Base-by-base conservation (phyloP, 2,113 vertebrate genomes). In the Asarcornis scutulata region DNA sequence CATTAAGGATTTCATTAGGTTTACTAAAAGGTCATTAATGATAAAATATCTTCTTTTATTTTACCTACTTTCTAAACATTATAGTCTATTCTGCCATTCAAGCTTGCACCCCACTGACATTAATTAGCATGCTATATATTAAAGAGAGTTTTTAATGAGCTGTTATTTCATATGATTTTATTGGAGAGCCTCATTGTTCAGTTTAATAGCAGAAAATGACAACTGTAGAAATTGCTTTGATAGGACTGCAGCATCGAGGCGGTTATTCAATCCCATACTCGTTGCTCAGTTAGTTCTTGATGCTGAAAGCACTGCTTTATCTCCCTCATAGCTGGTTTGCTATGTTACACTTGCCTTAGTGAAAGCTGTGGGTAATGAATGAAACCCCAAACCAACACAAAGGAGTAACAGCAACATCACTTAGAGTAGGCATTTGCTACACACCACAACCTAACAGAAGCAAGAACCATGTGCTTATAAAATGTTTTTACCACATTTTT, bases 91-190 rank as follows among this genome's bases (percentile, higher is more conserved):
- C 93, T 95, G 97, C 96, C 97, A 97, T 96, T 97, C 96, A 97
- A 97, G 96, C 96, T 96, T 97, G 96, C 97, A 97, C 96, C 97
- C 97, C 96, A 98, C 97, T 97, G 98, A 97, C 97, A 98, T 98
- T 98, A 98, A 98, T 98, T 98, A 98, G 98, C 96, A 97, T 97
- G 96, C 97, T 98, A 97, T 97, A 97, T 97, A 98, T 98, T 98
- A 98, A 97, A 91, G 86, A 97, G 96, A 97, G 96, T 82, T 98
- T 98, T 98, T 98, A 98, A 98, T 97, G 97, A 97, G 97, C 97
- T 97, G 96, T 97, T 98, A 98, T 98, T 98, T 97, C 95, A 91
- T 96, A 97, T 96, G 91, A 97, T 97, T 98, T 97, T 97, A 98
- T 97, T 98, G 97, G 95, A 15, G 64, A 97, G 96, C 75, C 87